These are phyloP conservation scores for Diploptera punctata DNA, from an alignment of 2,888 invertebrate genomes.

Conservation along the genomic window DNA sequence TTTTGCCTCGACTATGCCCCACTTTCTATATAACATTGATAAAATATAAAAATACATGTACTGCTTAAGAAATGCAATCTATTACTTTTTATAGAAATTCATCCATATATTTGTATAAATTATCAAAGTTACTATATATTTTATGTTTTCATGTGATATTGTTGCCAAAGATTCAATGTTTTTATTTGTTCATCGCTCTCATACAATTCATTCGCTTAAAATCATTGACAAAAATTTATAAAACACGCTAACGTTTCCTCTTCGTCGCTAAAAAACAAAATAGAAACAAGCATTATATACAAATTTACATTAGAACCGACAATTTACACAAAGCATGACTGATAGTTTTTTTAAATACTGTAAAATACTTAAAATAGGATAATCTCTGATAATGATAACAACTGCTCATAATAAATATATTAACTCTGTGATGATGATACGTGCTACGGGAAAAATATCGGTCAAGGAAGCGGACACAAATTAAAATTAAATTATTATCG, in stretches of 20 bases:
- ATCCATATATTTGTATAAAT: constrained; percentile 10
- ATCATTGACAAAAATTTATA: too few relatives aligned
- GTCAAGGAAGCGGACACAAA: neutral
- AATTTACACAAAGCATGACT: constrained; percentile 21
- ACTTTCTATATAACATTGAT: constrained; percentile 18
- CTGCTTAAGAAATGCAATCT: neutral
- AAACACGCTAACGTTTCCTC: neutral
- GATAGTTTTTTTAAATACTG: constrained; percentile 26
- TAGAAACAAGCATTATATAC: constrained; percentile 11
- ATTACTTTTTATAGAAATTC: neutral
- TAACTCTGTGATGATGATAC: constrained; percentile 12
- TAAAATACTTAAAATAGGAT: constrained; percentile 32
- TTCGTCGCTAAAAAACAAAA: neutral
- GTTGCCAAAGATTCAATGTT: constrained; percentile 20
- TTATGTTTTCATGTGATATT: constrained; percentile 25
- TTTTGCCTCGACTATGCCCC: constrained; percentile 2
- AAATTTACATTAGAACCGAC: constrained; percentile 19
- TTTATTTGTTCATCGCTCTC: neutral
- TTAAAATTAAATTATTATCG: neutral
- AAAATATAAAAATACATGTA: constrained; percentile 4
- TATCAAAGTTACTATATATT: constrained; percentile 3
- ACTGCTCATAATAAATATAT: constrained; percentile 2
- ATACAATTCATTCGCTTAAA: constrained; percentile 8
- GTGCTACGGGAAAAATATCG: neutral
- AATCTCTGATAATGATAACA: constrained; percentile 19